Evolutionary conservation across 2,113 vertebrate genomes (phyloP).

Genomic region (Otus sunia): DNA sequence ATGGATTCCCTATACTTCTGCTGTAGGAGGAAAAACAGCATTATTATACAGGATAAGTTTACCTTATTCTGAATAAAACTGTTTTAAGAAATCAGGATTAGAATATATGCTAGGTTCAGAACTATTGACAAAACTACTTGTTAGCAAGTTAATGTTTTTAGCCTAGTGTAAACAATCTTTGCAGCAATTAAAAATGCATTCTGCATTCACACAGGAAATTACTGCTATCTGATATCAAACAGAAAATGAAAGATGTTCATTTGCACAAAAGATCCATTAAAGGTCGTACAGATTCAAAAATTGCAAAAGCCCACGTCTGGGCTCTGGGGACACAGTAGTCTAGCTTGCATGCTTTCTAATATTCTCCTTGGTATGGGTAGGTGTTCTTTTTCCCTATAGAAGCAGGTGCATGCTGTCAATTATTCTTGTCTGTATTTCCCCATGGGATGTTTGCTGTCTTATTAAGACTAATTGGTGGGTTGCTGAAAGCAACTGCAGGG

Average conservation of each 20-base stretch:
- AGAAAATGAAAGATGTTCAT: neutral
- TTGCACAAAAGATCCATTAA: neutral
- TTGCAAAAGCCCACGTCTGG: neutral
- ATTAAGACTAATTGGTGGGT: neutral
- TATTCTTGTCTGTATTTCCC: neutral
- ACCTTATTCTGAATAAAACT: neutral
- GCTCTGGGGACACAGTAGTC: neutral
- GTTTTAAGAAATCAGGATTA: neutral
- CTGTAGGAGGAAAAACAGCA: neutral
- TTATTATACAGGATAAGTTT: neutral
- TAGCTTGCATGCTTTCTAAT: neutral
- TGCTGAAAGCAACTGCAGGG: neutral
- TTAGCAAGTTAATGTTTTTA: neutral
- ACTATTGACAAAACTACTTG: neutral
- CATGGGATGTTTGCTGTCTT: neutral
- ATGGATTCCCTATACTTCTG: neutral
- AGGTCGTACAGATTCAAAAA: neutral
- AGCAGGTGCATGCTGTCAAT: constrained; percentile 2
- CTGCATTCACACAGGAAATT: neutral
- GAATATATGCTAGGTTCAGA: neutral
- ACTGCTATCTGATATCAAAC: neutral
- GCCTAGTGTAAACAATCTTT: neutral
- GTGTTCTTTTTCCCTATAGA: neutral
- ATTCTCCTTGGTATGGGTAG: neutral
- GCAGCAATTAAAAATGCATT: neutral